These are phyloP conservation scores for Calameuta pallipes DNA, from an alignment of 2,888 invertebrate genomes.

Conservation along the genomic window DNA sequence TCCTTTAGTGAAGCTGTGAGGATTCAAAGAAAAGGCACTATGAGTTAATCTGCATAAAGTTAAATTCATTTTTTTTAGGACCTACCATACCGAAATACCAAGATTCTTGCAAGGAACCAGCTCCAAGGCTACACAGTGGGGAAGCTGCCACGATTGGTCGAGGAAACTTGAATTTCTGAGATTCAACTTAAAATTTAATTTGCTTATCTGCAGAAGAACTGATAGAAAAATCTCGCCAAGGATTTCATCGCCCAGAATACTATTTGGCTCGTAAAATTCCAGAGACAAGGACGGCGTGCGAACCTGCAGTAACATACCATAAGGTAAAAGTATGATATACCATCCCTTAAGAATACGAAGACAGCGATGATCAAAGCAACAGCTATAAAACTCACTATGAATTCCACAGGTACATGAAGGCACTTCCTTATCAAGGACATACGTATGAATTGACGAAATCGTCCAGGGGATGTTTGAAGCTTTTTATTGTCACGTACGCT, in stretches of 20 bases:
- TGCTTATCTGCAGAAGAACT: slow-evolving; percentile 68
- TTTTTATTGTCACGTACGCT: slow-evolving; percentile 64
- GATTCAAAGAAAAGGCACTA: not conserved
- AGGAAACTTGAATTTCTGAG: slow-evolving; percentile 72
- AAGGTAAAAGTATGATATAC: not conserved
- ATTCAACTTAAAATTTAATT: slow-evolving; percentile 69
- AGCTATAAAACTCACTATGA: slow-evolving; percentile 58
- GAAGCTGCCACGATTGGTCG: slow-evolving; percentile 74
- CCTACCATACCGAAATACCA: slow-evolving; percentile 72
- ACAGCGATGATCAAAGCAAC: not conserved
- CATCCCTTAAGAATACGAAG: slow-evolving; percentile 18
- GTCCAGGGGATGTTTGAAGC: slow-evolving; percentile 65
- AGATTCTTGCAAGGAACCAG: slow-evolving; percentile 74
- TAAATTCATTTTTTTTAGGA: not conserved
- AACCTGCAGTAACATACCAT: slow-evolving; percentile 35
- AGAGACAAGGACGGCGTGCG: slow-evolving; percentile 49
- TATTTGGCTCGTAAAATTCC: slow-evolving; percentile 59
- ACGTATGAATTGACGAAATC: slow-evolving; percentile 68
- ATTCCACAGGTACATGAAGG: slow-evolving; percentile 69
- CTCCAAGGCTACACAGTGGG: slow-evolving; percentile 69
- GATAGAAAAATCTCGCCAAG: slow-evolving; percentile 71
- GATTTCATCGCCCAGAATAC: slow-evolving; percentile 74
- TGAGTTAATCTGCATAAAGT: not conserved
- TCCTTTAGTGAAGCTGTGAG: slow-evolving; percentile 70
- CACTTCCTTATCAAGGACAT: slow-evolving; percentile 68